phyloP scores from a whole-genome alignment of 2,797 vertebrate genomes.

The Peromyscus aztecus region DNA sequence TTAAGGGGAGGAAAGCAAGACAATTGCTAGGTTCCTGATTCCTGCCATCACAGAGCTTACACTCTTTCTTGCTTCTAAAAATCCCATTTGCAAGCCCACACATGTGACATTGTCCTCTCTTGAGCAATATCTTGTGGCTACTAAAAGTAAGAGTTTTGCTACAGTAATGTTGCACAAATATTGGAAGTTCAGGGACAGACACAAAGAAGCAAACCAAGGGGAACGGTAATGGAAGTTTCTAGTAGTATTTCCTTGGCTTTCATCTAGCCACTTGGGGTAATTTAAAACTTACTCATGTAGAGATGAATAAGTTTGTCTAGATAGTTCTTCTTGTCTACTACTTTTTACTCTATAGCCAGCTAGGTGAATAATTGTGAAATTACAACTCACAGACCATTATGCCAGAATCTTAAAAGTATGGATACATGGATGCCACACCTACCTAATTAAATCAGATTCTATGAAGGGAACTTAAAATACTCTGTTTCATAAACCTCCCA shows the following conservation, averaged over 20 bases:
- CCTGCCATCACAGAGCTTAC: background rate
- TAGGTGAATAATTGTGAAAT: constrained; percentile 51
- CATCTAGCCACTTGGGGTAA: background rate
- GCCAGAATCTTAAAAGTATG: constrained; percentile 42
- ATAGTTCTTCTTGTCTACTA: background rate
- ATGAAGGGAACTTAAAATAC: background rate
- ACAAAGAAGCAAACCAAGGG: background rate
- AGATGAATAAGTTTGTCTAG: background rate
- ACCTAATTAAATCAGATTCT: constrained; percentile 30
- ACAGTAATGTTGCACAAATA: background rate
- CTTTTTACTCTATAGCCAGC: background rate
- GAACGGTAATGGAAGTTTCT: background rate
- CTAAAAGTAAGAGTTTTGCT: background rate
- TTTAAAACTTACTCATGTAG: constrained; percentile 18
- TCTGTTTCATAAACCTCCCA: constrained; percentile 14
- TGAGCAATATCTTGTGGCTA: background rate
- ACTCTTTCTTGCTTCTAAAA: constrained; percentile 29
- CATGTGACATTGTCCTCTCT: background rate
- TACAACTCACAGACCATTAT: background rate
- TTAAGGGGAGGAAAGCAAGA: background rate
- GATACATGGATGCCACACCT: background rate
- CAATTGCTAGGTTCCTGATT: background rate
- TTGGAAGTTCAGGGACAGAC: background rate
- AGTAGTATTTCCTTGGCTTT: background rate
- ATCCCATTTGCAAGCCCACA: background rate